Evolutionary conservation across 2,113 vertebrate genomes (phyloP).

Genomic region (Laterallus jamaicensis): DNA sequence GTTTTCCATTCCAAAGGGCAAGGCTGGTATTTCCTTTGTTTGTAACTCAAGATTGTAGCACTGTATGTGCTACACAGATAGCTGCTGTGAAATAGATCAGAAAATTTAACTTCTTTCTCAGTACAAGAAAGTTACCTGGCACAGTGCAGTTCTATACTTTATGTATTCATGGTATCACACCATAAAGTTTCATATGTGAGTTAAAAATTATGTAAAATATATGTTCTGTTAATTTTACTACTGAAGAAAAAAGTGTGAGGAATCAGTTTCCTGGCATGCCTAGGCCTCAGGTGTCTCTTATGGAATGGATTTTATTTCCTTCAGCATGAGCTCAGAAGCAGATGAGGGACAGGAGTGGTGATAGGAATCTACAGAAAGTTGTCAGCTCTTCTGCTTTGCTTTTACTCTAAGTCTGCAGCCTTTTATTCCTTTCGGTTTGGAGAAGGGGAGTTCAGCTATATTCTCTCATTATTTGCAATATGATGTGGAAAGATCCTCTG

Average conservation of each 20-base stretch:
- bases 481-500: not conserved
- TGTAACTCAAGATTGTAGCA: not conserved
- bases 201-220: not conserved
- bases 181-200: not conserved
- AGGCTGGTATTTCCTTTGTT: not conserved
- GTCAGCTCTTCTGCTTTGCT: not conserved
- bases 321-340: not conserved
- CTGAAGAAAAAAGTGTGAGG: not conserved
- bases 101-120: not conserved
- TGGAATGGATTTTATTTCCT: not conserved
- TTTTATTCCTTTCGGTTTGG: not conserved
- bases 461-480: not conserved
- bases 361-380: not conserved
- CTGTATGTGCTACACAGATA: not conserved
- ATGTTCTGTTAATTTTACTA: not conserved
- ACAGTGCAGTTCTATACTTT: not conserved
- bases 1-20: not conserved
- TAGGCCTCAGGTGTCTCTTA: not conserved
- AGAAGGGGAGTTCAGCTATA: not conserved
- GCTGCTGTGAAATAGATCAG: not conserved
- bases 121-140: not conserved
- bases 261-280: not conserved
- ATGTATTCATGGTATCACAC: not conserved
- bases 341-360: not conserved
- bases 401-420: not conserved